Percentiles rank a stretch among this genome's conserved stretches.
phyloP scores from a whole-genome alignment of 2,888 invertebrate species.

The Mythimna loreyi region DNA sequence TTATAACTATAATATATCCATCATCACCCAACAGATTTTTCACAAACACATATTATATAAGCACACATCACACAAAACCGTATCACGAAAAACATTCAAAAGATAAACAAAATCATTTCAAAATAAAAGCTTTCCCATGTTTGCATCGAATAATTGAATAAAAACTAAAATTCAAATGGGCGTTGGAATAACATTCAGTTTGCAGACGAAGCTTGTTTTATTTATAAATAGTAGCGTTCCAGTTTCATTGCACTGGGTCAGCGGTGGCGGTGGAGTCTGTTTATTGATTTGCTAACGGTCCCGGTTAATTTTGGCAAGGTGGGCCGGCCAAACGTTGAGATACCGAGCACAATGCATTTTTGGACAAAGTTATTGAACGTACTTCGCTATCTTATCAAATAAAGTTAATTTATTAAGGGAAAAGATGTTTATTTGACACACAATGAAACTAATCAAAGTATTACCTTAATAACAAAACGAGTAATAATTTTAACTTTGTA shows the following conservation, averaged over 20 bases:
- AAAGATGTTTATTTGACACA: too few species aligned
- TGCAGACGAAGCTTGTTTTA: constrained; percentile 80
- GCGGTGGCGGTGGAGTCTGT: constrained; percentile 80
- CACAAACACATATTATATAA: background rate
- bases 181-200: constrained; percentile 78
- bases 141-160: constrained; percentile 65
- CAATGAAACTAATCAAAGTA: too few species aligned
- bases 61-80: background rate
- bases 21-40: too few species aligned
- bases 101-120: constrained; percentile 40
- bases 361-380: constrained; percentile 6
- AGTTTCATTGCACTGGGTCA: constrained; percentile 86
- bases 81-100: constrained; percentile 20
- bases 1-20: too few species aligned
- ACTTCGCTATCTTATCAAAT: too few species aligned
- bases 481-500: too few species aligned
- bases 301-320: constrained; percentile 86
- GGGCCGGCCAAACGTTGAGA: constrained; percentile 52
- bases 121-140: constrained; percentile 79
- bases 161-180: constrained; percentile 78
- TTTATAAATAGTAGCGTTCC: constrained; percentile 84
- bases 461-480: too few species aligned
- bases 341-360: constrained; percentile 39
- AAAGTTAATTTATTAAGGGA: too few species aligned
- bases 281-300: constrained; percentile 87